phyloP scores from a whole-genome alignment of 2,113 vertebrate species.

The Psettodes erumei region DNA sequence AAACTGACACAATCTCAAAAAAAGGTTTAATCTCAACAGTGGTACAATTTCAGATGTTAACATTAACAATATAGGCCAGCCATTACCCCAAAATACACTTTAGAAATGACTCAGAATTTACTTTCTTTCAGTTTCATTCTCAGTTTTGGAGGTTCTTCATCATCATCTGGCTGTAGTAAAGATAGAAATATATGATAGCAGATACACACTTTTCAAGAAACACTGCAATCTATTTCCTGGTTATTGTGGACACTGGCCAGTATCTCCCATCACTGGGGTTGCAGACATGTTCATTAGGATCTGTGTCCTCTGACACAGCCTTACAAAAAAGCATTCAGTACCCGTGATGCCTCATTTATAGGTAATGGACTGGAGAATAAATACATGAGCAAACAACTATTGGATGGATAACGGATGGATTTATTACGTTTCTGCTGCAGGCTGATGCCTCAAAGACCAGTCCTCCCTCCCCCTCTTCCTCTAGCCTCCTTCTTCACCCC shows the following conservation, averaged over 20 bases:
- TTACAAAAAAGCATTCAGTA: conserved; percentile 28
- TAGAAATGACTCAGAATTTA: background rate
- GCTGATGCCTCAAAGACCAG: conserved; percentile 15
- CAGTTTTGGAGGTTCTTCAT: background rate
- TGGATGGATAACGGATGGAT: conserved; percentile 12
- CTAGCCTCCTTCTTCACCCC: conserved; percentile 30
- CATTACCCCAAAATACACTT: background rate
- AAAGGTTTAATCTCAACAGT: too few relatives aligned
- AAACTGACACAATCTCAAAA: background rate
- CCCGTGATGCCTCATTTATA: background rate
- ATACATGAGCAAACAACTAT: conserved; percentile 22
- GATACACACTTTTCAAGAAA: background rate
- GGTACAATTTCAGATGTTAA: too few relatives aligned
- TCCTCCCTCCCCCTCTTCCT: conserved; percentile 6
- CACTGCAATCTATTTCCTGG: background rate
- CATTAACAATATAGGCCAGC: too few relatives aligned
- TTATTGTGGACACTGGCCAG: conserved; percentile 6
- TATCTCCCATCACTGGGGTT: conserved; percentile 14
- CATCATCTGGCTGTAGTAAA: background rate
- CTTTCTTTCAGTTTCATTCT: background rate
- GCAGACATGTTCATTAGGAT: conserved; percentile 9
- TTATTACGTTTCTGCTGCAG: conserved; percentile 1
- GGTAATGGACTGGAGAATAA: conserved; percentile 32
- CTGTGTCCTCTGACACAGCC: background rate
- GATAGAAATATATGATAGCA: background rate